phyloP scores from a whole-genome alignment of 2,797 vertebrate species.

The Tokudaia muenninki region DNA sequence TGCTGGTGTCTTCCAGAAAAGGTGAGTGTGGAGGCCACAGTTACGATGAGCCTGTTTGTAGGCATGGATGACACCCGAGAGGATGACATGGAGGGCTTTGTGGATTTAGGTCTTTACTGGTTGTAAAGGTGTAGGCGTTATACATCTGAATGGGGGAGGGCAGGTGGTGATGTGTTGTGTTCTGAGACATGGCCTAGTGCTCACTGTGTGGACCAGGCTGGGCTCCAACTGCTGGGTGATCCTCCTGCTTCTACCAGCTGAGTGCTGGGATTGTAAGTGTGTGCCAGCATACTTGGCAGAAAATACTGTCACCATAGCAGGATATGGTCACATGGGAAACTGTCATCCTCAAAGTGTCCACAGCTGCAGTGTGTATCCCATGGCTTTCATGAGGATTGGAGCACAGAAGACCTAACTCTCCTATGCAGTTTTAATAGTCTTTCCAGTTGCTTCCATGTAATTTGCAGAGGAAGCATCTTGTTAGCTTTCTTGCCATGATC shows the following conservation, averaged over 20 bases:
- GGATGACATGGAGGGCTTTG: background rate
- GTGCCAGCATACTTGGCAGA: background rate
- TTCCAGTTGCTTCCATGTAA: background rate
- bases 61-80: background rate
- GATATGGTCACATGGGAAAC: background rate
- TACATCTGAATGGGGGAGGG: background rate
- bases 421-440: background rate
- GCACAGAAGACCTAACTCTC: too few relatives aligned
- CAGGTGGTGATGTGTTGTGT: too few relatives aligned
- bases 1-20: conserved; percentile 94
- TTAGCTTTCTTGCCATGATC: too few relatives aligned
- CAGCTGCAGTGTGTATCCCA: background rate
- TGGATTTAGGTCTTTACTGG: background rate
- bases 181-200: background rate
- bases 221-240: background rate
- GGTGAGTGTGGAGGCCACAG: conserved; percentile 85
- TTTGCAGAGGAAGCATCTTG: background rate
- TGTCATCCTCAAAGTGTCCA: background rate
- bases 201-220: background rate
- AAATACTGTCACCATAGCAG: background rate
- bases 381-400: background rate
- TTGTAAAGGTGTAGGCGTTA: too few relatives aligned
- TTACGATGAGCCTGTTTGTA: background rate
- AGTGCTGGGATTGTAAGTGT: too few relatives aligned
- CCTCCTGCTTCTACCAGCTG: background rate